Conservation (phyloP, 2,797 vertebrate genomes). For the Tapirus indicus region DNA sequence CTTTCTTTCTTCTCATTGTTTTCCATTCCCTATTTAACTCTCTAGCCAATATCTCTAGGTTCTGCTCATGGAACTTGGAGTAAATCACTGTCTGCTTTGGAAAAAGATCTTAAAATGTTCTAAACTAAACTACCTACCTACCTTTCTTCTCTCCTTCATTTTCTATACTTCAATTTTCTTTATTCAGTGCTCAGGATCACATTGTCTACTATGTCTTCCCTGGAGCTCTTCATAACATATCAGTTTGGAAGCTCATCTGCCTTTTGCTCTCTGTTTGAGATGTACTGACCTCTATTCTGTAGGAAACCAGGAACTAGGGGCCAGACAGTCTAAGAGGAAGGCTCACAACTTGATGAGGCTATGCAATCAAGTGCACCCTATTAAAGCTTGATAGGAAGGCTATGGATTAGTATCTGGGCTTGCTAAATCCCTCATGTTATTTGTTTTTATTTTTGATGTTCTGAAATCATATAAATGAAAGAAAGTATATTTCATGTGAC, state of each 20-base stretch:
- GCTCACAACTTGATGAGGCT: neutral
- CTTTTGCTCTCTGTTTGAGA: neutral
- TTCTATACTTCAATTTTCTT: neutral
- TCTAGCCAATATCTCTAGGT: neutral
- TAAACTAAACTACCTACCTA: neutral
- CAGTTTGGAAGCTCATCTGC: neutral
- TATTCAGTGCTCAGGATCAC: neutral
- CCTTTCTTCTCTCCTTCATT: neutral
- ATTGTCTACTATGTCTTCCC: neutral
- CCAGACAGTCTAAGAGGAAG: neutral
- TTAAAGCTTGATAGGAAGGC: neutral
- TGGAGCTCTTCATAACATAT: neutral
- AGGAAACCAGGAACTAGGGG: neutral
- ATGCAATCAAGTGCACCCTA: neutral
- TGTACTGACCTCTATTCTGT: neutral
- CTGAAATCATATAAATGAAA: neutral
- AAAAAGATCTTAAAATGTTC: constrained; percentile 7
- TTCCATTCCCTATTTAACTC: neutral
- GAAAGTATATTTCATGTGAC: neutral
- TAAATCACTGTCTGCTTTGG: neutral
- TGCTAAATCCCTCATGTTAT: neutral
- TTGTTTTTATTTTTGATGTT: constrained; percentile 18
- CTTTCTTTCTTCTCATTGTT: neutral
- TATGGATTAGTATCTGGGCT: neutral
- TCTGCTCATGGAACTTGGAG: neutral